phyloP scores from a whole-genome alignment of 2,113 vertebrate species.

The Psephotus haematonotus region DNA sequence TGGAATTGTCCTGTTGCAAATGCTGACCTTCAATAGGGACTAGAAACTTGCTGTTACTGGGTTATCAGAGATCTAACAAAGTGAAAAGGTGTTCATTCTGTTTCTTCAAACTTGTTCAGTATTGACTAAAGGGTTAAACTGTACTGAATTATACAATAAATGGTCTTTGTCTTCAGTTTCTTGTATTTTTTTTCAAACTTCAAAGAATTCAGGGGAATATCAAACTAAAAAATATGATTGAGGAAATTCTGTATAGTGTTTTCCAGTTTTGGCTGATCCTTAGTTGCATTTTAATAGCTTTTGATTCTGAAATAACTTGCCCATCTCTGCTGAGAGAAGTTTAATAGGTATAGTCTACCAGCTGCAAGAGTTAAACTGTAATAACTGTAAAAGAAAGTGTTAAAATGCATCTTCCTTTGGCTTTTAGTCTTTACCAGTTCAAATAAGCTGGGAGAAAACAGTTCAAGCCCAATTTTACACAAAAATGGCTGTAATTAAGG shows the following conservation, averaged over 20 bases:
- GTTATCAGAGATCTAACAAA: background rate
- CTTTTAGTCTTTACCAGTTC: background rate
- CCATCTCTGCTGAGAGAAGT: background rate
- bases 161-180: background rate
- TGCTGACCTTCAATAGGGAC: background rate
- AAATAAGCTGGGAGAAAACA: background rate
- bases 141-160: background rate
- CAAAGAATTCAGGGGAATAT: background rate
- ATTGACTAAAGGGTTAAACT: background rate
- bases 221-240: background rate
- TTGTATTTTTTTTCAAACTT: background rate
- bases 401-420: background rate
- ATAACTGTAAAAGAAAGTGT: background rate
- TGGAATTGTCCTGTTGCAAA: background rate
- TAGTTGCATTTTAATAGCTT: background rate
- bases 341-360: background rate
- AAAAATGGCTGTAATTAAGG: background rate
- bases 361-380: background rate
- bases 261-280: background rate
- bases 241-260: background rate
- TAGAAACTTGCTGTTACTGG: background rate
- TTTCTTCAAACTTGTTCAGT: background rate
- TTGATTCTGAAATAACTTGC: background rate
- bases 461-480: background rate
- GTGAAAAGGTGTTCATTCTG: background rate